These are phyloP conservation scores for Sinelater perroti DNA, from an alignment of 2,888 invertebrate species.

Conservation along the genomic window DNA sequence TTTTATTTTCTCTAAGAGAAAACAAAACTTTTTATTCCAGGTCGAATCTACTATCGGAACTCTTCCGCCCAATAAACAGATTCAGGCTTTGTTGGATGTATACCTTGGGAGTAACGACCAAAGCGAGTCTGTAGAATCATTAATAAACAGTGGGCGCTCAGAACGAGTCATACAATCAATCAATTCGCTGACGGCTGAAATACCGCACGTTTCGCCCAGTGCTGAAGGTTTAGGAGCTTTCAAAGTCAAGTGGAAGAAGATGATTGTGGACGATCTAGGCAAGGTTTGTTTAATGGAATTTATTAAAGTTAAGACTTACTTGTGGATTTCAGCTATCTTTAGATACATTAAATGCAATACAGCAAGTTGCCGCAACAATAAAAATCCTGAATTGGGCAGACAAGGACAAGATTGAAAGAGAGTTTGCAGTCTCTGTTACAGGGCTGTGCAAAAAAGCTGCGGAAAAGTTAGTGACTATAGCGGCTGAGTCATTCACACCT, in stretches of 20 bases:
- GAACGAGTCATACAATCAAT: constrained; percentile 13
- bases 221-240: not conserved
- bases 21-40: not conserved
- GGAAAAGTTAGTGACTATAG: constrained; percentile 1
- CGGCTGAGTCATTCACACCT: no score
- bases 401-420: constrained; percentile 1
- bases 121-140: not conserved
- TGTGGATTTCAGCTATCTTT: no score
- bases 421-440: not conserved
- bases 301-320: no score
- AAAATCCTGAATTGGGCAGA: constrained; percentile 7
- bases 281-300: not conserved
- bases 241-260: constrained; percentile 5
- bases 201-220: not conserved
- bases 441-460: constrained; percentile 8
- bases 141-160: not conserved
- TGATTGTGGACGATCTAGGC: not conserved
- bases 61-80: not conserved
- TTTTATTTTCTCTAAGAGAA: not conserved
- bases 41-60: not conserved
- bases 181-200: constrained; percentile 1
- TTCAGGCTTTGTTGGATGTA: not conserved
- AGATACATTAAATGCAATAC: not conserved
- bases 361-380: constrained; percentile 1
- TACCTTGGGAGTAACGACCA: not conserved